Base-by-base conservation (phyloP, 2,113 vertebrate species). In the Solea solea region DNA sequence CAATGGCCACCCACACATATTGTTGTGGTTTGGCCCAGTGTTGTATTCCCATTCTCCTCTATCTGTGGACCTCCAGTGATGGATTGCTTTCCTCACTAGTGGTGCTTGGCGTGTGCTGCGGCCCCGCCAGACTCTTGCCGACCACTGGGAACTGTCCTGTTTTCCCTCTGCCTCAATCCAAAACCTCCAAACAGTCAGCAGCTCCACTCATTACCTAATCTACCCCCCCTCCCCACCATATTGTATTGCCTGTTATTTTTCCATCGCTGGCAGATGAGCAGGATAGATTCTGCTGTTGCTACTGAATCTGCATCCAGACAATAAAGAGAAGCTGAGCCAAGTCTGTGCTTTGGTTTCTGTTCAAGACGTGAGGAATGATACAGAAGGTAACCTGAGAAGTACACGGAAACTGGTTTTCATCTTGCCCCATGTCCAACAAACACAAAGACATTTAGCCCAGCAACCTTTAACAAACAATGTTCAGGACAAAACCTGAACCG, bases 1-100 rank as follows among this genome's bases (percentile, higher is more conserved):
- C 91, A 91, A 91, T 91, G 88, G 76, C 71, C 82, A 84, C 77
- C 78, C 81, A 87, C 83, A 86, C 68, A 85, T 72, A 82, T 84
- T 89, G 86, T 89, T 88, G 76, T 70, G 62, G 10, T 87, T 84
- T 82, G 68, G 72, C 72, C 74, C 69, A 57, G 58, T 55, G 65
- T 80, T 53, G 50, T 8, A 66, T 27, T 28, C 45, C 28, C 45
- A 2, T 46, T 12, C 67, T 41, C 62, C 69, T 77, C 66, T 69
- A 82, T 67, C 67, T 4, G 46, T 55, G 75, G 60, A 59, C 74
- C 61, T 78, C 60, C 68, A 61, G 51, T 90, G 89, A 91, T 91
- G 72, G 84, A 93, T 92, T 80, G 86, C 86, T 90, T 87, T 90
- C 89, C 72, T 84, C 85, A 84, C 84, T 84, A 72, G 58, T 44